Evolutionary conservation across 2,797 vertebrate species (phyloP).

Genomic region (Ptychadena robeensis): DNA sequence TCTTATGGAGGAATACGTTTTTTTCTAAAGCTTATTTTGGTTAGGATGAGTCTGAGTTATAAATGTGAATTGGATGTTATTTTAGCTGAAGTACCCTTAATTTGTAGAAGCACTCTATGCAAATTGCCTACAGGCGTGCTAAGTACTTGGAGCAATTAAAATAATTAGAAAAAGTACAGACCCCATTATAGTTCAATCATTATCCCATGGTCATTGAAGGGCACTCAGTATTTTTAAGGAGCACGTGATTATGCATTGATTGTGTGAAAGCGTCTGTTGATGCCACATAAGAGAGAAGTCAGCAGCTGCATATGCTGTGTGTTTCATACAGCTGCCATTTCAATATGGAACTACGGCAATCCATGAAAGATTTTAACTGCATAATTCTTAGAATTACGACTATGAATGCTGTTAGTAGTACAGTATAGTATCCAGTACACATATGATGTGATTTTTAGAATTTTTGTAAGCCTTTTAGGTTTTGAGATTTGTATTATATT

Average conservation of each 20-base stretch:
- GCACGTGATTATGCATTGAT: not conserved
- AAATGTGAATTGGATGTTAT: not conserved
- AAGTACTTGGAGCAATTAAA: constrained; percentile 26
- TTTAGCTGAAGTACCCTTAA: not conserved
- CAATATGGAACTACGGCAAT: not conserved
- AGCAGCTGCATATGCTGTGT: not conserved
- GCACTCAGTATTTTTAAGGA: not conserved
- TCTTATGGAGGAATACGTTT: not conserved
- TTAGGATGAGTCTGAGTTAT: not conserved
- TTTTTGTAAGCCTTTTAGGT: no score
- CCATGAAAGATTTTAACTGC: no score
- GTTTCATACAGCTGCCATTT: not conserved
- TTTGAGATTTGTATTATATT: no score
- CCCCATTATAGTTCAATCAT: not conserved
- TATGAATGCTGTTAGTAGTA: not conserved
- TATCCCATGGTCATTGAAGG: not conserved
- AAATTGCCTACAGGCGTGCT: not conserved
- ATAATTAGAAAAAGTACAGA: constrained; percentile 39
- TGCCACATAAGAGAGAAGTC: not conserved
- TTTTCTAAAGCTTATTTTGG: not conserved
- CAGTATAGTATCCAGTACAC: not conserved
- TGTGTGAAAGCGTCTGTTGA: not conserved
- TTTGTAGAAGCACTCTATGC: not conserved
- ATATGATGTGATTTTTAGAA: not conserved
- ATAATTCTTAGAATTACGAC: not conserved